phyloP scores from a whole-genome alignment of 2,113 vertebrate genomes.

The Pseudolaguvia tuberculata region DNA sequence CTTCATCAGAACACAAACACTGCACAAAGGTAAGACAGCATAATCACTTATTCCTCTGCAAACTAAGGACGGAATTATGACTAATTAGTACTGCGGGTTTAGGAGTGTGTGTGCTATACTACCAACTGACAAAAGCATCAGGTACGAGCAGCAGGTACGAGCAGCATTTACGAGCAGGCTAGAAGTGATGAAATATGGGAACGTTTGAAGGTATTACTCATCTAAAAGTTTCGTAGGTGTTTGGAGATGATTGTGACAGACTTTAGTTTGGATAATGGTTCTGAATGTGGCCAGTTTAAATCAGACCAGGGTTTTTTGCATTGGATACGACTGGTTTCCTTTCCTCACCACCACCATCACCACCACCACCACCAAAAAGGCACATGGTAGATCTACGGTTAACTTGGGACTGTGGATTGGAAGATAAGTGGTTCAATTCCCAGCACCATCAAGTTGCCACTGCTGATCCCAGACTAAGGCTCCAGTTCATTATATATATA shows the following conservation, averaged over 20 bases:
- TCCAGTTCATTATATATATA: too few relatives aligned
- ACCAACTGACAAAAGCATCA: constrained; percentile 32
- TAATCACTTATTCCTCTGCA: constrained; percentile 31
- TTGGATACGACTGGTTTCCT: too few relatives aligned
- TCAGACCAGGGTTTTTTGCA: too few relatives aligned
- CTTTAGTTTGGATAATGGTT: constrained; percentile 49
- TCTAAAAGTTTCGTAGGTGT: constrained; percentile 48
- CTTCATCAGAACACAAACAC: constrained; percentile 30
- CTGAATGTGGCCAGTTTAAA: background rate
- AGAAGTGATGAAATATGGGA: constrained; percentile 62
- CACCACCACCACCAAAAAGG: too few relatives aligned
- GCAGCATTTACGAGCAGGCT: too few relatives aligned
- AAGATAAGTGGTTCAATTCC: too few relatives aligned
- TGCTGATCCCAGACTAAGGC: too few relatives aligned
- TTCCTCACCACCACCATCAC: too few relatives aligned
- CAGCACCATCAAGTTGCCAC: too few relatives aligned
- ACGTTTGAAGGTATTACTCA: constrained; percentile 54
- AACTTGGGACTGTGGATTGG: too few relatives aligned
- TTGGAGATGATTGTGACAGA: constrained; percentile 57
- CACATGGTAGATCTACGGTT: too few relatives aligned
- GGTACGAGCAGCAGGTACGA: constrained; percentile 42
- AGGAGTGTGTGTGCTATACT: background rate
- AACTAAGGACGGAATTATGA: constrained; percentile 32
- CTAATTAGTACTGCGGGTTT: constrained; percentile 14
- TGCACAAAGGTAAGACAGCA: constrained; percentile 28